Evolutionary conservation across 2,113 vertebrate genomes (phyloP).

Genomic region (Scatophagus argus): DNA sequence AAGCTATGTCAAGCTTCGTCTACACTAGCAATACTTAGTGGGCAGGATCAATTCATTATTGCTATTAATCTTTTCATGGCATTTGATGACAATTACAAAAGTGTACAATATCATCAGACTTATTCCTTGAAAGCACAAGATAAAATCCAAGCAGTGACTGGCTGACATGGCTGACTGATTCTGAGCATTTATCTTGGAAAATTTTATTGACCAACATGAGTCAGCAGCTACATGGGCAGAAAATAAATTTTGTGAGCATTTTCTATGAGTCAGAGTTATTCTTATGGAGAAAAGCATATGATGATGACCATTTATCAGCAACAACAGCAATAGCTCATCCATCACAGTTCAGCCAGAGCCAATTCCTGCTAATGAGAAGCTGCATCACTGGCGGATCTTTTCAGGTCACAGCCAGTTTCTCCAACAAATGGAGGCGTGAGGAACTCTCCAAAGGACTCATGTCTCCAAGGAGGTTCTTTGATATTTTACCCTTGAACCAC

Average conservation of each 20-base stretch:
- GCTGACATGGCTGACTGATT: not conserved
- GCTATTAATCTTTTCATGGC: not conserved
- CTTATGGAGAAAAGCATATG: slow-evolving; percentile 1
- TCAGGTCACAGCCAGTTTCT: slow-evolving; percentile 55
- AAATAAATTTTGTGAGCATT: not conserved
- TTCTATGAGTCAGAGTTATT: slow-evolving; percentile 5
- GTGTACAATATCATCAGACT: not conserved
- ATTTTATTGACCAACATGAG: not conserved
- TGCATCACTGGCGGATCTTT: slow-evolving; percentile 48
- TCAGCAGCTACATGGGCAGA: not conserved
- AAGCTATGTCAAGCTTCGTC: not conserved
- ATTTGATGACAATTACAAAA: not conserved
- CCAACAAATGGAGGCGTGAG: slow-evolving; percentile 6
- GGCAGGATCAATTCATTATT: not conserved
- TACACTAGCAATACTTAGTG: not conserved
- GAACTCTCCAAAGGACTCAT: slow-evolving; percentile 13
- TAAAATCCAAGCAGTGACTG: not conserved
- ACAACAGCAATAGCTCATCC: slow-evolving; percentile 21
- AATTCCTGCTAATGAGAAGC: slow-evolving; percentile 52
- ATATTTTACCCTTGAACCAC: slow-evolving; percentile 8
- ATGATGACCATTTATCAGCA: slow-evolving; percentile 41
- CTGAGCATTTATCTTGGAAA: not conserved
- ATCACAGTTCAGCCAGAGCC: slow-evolving; percentile 39
- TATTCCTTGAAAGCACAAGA: not conserved
- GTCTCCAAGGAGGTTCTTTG: slow-evolving; percentile 20